phyloP scores from a whole-genome alignment of 2,113 vertebrate genomes.

The Paramisgurnus dabryanus region DNA sequence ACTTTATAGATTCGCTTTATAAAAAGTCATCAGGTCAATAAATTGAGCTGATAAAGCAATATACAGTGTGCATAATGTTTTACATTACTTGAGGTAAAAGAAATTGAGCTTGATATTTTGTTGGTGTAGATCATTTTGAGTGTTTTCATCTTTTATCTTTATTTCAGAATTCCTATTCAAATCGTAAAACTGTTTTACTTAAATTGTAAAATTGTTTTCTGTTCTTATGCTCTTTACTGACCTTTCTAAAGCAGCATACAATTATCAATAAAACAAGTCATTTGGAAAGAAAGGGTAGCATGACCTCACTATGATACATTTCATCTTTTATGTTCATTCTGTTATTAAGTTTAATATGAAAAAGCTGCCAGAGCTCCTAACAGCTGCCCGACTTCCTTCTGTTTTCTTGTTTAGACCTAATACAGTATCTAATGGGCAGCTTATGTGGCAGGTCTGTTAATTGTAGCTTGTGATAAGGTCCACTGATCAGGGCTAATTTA shows the following conservation, averaged over 20 bases:
- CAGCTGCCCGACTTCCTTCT: slow-evolving; percentile 58
- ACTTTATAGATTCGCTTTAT: slow-evolving; percentile 66
- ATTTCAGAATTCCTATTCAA: neutral
- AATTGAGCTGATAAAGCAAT: slow-evolving; percentile 68
- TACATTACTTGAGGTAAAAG: neutral
- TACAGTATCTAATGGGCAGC: slow-evolving; percentile 59
- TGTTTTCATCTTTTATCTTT: neutral
- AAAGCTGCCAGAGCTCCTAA: neutral
- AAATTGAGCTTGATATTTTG: slow-evolving; percentile 5
- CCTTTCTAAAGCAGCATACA: neutral
- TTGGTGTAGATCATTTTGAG: neutral
- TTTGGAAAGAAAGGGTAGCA: slow-evolving; percentile 2
- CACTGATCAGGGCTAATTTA: slow-evolving; percentile 49
- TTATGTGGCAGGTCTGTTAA: slow-evolving; percentile 60
- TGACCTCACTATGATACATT: slow-evolving; percentile 13
- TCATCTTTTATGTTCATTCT: slow-evolving; percentile 9
- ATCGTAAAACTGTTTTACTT: neutral
- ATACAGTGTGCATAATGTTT: slow-evolving; percentile 2
- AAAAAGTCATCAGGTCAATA: slow-evolving; percentile 62
- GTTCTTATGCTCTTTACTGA: neutral
- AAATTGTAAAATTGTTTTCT: slow-evolving; percentile 1
- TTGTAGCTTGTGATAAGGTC: slow-evolving; percentile 57
- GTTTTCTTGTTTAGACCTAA: slow-evolving; percentile 38
- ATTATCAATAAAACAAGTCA: slow-evolving; percentile 28
- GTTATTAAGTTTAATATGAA: neutral